Evolutionary conservation across 1,140 invertebrate genomes (phyloP).

Genomic region (Drosophila trapezifrons): DNA sequence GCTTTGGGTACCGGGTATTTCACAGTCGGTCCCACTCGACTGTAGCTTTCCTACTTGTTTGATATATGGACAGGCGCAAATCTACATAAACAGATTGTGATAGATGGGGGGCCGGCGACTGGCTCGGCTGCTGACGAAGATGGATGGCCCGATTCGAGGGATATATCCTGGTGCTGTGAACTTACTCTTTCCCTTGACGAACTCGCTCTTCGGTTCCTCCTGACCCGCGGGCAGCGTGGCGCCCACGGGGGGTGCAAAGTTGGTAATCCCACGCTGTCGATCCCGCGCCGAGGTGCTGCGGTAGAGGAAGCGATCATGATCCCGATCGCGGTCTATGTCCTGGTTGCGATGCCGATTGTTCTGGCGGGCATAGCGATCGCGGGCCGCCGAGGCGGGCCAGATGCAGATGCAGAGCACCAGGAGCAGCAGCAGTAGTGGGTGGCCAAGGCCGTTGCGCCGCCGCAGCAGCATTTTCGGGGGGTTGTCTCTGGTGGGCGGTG

Average conservation of each 20-base stretch:
- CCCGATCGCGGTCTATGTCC: constrained; percentile 35
- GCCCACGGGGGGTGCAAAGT: constrained; percentile 21
- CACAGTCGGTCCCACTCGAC: too few species aligned
- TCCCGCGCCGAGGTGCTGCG: constrained; percentile 28
- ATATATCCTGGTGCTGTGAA: constrained; percentile 11
- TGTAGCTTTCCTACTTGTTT: too few species aligned
- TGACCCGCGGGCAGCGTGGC: constrained; percentile 22
- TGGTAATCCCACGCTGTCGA: constrained; percentile 25
- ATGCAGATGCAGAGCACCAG: constrained; percentile 55
- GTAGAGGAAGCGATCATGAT: constrained; percentile 33
- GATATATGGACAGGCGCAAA: constrained; percentile 72
- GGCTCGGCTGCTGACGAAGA: constrained; percentile 28
- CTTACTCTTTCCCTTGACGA: constrained; percentile 84
- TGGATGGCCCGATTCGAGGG: constrained; percentile 12
- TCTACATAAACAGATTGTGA: constrained; percentile 79
- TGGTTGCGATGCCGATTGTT: constrained; percentile 44
- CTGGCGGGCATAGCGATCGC: constrained; percentile 61
- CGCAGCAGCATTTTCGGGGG: constrained; percentile 41
- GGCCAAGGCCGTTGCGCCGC: constrained; percentile 40
- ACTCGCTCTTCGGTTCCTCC: constrained; percentile 73
- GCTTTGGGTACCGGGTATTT: too few species aligned
- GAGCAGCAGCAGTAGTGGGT: constrained; percentile 59
- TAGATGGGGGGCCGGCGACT: constrained; percentile 43
- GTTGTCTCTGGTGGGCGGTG: constrained; percentile 14
- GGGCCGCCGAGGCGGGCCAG: constrained; percentile 62